phyloP scores from a whole-genome alignment of 1,140 invertebrate genomes.

The Saxidomus purpurata region DNA sequence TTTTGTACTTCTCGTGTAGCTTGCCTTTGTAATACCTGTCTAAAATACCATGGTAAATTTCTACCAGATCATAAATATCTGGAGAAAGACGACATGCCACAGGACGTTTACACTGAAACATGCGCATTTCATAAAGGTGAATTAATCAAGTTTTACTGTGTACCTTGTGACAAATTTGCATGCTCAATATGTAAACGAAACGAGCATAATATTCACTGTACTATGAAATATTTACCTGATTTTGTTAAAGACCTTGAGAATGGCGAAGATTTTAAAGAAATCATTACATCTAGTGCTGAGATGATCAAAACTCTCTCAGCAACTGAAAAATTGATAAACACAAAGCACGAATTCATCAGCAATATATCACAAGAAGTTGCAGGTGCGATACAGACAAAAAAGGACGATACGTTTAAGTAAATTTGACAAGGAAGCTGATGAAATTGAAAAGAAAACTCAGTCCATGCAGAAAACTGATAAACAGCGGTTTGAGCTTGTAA shows the following conservation, averaged over 20 bases:
- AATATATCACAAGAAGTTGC: neutral
- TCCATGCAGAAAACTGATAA: neutral
- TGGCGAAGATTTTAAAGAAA: neutral
- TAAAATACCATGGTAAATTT: constrained; percentile 1
- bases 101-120: neutral
- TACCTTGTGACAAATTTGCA: neutral
- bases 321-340: neutral
- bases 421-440: neutral
- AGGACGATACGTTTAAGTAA: neutral
- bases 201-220: neutral
- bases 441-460: neutral
- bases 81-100: neutral
- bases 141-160: neutral
- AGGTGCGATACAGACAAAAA: neutral
- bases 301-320: neutral
- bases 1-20: neutral
- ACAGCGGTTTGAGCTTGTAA: neutral
- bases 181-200: neutral
- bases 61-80: neutral
- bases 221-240: neutral
- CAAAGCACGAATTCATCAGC: neutral
- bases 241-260: neutral
- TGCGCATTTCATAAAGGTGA: neutral
- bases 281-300: neutral
- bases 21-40: neutral